These are phyloP conservation scores for Pristis pectinata DNA, from an alignment of 2,797 vertebrate genomes.

Conservation along the genomic window DNA sequence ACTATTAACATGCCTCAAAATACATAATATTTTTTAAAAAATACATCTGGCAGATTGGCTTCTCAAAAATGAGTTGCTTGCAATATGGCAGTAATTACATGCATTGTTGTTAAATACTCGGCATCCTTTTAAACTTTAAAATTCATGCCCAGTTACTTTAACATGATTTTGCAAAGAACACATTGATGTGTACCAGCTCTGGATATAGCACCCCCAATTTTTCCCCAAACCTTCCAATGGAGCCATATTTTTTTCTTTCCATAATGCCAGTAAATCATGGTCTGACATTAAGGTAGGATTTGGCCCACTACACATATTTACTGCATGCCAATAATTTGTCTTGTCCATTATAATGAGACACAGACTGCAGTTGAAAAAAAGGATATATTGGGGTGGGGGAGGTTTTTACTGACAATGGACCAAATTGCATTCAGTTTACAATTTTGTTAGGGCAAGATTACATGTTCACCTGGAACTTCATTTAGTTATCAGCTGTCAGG, in stretches of 20 bases:
- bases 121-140: background rate
- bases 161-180: no score
- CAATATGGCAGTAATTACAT: conserved; percentile 19
- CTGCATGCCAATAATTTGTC: background rate
- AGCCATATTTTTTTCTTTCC: background rate
- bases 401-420: background rate
- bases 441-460: background rate
- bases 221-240: background rate
- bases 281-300: background rate
- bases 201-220: background rate
- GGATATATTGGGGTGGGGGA: background rate
- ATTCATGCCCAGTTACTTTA: background rate
- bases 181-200: background rate
- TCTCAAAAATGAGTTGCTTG: background rate
- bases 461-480: background rate
- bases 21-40: background rate
- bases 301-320: background rate
- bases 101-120: background rate
- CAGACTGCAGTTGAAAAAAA: background rate
- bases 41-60: background rate
- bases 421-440: background rate
- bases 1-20: background rate
- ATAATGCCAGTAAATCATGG: background rate
- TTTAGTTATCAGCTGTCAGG: no score
- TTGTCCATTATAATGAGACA: background rate